phyloP scores from a whole-genome alignment of 2,113 vertebrate species.

The Candoia aspera region DNA sequence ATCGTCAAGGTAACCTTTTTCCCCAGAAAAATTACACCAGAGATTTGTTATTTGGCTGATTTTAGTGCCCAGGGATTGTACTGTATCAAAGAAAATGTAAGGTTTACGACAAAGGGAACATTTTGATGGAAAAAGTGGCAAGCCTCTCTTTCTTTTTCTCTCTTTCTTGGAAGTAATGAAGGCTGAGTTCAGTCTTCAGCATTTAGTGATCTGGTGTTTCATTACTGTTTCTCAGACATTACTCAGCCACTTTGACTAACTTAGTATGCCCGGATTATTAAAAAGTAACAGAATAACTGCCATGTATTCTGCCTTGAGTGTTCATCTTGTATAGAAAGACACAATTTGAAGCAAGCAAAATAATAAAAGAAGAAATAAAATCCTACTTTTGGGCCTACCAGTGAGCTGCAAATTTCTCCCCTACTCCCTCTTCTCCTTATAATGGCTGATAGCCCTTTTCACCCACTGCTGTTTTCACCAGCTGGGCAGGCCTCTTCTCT shows the following conservation, averaged over 20 bases:
- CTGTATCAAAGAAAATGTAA: slow-evolving; percentile 10
- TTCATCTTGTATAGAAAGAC: not conserved
- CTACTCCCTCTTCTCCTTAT: too few species aligned
- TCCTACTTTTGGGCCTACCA: too few species aligned
- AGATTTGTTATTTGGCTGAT: not conserved
- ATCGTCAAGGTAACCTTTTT: not conserved
- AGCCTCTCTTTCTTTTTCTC: not conserved
- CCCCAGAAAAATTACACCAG: not conserved
- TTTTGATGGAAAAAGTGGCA: not conserved
- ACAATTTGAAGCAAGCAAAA: not conserved
- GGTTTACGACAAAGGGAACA: slow-evolving; percentile 8
- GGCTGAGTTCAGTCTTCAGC: not conserved
- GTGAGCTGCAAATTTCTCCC: too few species aligned
- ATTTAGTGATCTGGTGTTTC: not conserved
- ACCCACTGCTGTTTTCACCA: not conserved
- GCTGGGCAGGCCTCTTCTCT: not conserved
- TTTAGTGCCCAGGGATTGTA: not conserved
- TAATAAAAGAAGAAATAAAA: not conserved
- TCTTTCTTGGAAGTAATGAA: not conserved
- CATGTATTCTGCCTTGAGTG: not conserved
- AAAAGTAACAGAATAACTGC: not conserved
- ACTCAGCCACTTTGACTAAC: not conserved
- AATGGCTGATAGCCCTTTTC: not conserved
- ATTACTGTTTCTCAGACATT: not conserved
- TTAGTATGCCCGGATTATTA: not conserved